These are phyloP conservation scores for Acrobeloides nanus DNA, from an alignment of 2,888 invertebrate genomes.

Conservation along the genomic window DNA sequence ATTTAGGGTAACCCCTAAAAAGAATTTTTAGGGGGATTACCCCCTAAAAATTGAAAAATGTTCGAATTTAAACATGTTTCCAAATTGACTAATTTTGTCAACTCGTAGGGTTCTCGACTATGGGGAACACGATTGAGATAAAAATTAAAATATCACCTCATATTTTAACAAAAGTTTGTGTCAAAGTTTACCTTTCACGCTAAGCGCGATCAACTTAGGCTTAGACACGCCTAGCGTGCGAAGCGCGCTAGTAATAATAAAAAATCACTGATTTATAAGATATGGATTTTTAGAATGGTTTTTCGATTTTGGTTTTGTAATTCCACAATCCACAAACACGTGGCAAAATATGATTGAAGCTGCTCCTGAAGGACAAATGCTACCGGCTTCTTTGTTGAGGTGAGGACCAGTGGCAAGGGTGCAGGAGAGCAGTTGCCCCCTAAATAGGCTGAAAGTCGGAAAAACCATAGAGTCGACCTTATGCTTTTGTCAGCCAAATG, in stretches of 20 bases:
- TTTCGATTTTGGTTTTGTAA: constrained; percentile 98
- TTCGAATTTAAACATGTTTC: neutral
- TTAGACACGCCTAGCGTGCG: neutral
- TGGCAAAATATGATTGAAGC: constrained; percentile 99
- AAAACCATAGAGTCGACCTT: no score
- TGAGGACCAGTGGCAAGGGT: constrained; percentile 52
- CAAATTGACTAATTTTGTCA: constrained; percentile 8
- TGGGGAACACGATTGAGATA: no score
- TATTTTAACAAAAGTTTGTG: no score
- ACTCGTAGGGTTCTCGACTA: no score
- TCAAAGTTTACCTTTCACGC: no score
- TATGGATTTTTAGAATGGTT: constrained; percentile 76
- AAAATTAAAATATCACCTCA: no score
- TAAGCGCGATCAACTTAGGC: no score
- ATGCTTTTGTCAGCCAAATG: no score
- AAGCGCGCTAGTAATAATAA: neutral
- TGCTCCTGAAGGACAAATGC: constrained; percentile 98
- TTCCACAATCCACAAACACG: constrained; percentile 94
- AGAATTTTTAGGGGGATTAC: no score
- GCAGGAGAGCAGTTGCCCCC: neutral
- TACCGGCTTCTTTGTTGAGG: constrained; percentile 97
- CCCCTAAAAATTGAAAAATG: no score
- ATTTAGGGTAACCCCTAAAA: no score
- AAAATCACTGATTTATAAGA: neutral
- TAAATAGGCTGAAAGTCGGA: no score